Base-by-base conservation (phyloP, 2,888 invertebrate genomes). In the Rhagonycha lutea region DNA sequence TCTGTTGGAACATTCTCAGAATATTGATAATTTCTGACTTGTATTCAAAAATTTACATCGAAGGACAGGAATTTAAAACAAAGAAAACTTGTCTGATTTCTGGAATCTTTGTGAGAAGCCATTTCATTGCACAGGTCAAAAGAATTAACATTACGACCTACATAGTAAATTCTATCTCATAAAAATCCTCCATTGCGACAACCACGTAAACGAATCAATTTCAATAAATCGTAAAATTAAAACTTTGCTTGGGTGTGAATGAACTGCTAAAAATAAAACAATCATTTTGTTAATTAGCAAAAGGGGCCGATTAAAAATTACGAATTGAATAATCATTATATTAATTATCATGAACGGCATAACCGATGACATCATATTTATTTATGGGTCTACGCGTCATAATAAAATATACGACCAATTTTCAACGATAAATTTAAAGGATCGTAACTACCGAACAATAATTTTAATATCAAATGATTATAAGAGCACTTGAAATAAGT, bases 351-450 rank as follows among this genome's bases (percentile, higher is more conserved):
- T 32, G 68, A 61, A 68, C 47, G 28, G 61, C 72, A 68, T 26
- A 60, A 67, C 68, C 23, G 60, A 60, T 72, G 72, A 72, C 68
- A 72, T 72, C 72, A 72, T 23, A 32, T n/a, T 24, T 68, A 68
- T 68, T 67, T 68, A 68, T 26, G 65, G 65, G 4, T 32, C 5
- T 47, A 47, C 47, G 47, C n/a, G 47, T 47, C 47, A 47, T n/a
- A n/a, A n/a, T 47, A 47, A 47, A 47, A 47, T 47, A 47, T 47
- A 47, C n/a, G 47, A 47, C 47, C 47, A 47, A 47, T 47, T 47
- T 47, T n/a, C n/a, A n/a, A 47, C 47, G 47, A 47, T 47, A 47
- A 47, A 47, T 47, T 47, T 47, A 47, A n/a, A n/a, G 4, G 5
- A 47, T 47, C 47, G n/a, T 47, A n/a, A 47, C 47, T 47, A 47